Conservation (phyloP, 2,888 invertebrate genomes). For the Ornithoptera priamus region DNA sequence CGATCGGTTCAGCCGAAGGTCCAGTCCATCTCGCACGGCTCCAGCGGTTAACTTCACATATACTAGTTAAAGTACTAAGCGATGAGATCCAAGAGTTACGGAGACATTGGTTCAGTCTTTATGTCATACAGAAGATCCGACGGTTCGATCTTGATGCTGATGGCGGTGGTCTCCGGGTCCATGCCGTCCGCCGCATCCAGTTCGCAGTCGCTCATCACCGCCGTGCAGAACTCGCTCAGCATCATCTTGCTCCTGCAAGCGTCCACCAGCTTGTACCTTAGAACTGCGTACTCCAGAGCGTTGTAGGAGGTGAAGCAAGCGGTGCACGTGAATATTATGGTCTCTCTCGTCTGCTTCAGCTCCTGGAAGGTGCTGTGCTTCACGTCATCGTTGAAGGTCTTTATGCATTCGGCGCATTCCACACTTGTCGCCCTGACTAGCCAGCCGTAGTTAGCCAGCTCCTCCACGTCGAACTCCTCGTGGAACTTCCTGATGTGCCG, state of each 20-base stretch:
- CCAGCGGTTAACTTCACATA: too few relatives aligned
- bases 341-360: constrained; percentile 48
- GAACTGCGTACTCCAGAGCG: constrained; percentile 54
- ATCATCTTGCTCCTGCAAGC: constrained; percentile 50
- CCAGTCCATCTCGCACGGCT: too few relatives aligned
- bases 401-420: constrained; percentile 60
- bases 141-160: constrained; percentile 42
- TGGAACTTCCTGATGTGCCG: constrained; percentile 68
- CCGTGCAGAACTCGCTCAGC: constrained; percentile 62
- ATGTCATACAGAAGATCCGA: constrained; percentile 36
- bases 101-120: constrained; percentile 47
- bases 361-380: constrained; percentile 46
- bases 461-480: constrained; percentile 56
- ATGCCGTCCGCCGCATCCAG: constrained; percentile 39
- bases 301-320: constrained; percentile 48
- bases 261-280: constrained; percentile 50
- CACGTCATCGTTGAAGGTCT: constrained; percentile 52
- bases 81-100: too few relatives aligned
- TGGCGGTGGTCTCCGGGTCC: constrained; percentile 56
- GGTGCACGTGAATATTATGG: constrained; percentile 56
- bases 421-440: constrained; percentile 43
- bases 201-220: constrained; percentile 65
- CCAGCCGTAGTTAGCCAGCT: constrained; percentile 53
- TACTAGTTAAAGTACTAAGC: too few relatives aligned
- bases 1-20: too few relatives aligned